Evolutionary conservation across 2,888 invertebrate species (phyloP).

Genomic region (Amphiduros pacificus): DNA sequence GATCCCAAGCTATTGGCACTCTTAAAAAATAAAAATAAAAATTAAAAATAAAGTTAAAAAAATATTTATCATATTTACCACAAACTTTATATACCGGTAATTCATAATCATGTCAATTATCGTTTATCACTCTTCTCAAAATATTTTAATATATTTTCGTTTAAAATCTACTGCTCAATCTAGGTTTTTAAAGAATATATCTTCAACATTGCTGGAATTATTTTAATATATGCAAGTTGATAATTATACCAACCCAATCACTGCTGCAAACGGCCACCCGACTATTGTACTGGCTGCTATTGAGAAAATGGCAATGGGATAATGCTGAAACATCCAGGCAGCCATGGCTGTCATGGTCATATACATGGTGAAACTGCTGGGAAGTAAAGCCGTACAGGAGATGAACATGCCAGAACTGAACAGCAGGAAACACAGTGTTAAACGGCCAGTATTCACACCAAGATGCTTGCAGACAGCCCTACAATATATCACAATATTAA

Average conservation of each 20-base stretch:
- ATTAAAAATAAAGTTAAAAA: neutral
- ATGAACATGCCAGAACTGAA: slow-evolving; percentile 91
- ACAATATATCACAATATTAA: slow-evolving; percentile 8
- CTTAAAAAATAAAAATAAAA: slow-evolving; percentile 56
- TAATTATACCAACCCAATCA: slow-evolving; percentile 77
- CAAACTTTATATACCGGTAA: too few relatives aligned
- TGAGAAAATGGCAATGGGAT: slow-evolving; percentile 78
- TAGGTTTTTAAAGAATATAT: too few relatives aligned
- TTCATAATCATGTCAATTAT: too few relatives aligned
- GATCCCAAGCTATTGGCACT: slow-evolving; percentile 83
- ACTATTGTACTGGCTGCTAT: slow-evolving; percentile 78
- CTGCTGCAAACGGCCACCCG: slow-evolving; percentile 97
- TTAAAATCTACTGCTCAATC: too few relatives aligned
- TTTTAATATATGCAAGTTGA: too few relatives aligned
- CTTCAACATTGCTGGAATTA: too few relatives aligned
- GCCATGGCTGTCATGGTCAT: slow-evolving; percentile 81
- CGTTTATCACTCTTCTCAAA: too few relatives aligned
- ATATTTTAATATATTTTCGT: too few relatives aligned
- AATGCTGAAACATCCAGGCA: slow-evolving; percentile 84
- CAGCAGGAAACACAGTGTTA: slow-evolving; percentile 68
- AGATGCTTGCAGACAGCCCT: slow-evolving; percentile 72
- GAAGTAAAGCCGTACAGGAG: slow-evolving; percentile 83
- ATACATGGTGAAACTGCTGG: slow-evolving; percentile 93
- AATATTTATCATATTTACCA: neutral
- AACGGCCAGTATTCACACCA: slow-evolving; percentile 77